These are phyloP conservation scores for Eristalis intricaria DNA, from an alignment of 2,888 invertebrate species.

Conservation along the genomic window DNA sequence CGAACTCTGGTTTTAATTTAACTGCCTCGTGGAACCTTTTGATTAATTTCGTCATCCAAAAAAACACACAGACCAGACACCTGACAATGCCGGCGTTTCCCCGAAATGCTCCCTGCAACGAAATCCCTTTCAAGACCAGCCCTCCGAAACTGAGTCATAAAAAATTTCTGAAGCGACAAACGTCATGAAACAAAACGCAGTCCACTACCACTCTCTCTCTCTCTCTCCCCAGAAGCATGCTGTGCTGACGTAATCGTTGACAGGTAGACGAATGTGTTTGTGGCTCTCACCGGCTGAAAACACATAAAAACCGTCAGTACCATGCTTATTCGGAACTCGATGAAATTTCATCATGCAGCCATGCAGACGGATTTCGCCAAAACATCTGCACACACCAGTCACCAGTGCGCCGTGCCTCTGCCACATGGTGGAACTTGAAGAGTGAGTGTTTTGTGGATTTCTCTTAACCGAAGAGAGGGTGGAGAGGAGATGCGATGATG, in stretches of 20 bases:
- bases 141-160: not conserved
- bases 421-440: constrained; percentile 35
- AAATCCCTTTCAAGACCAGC: not conserved
- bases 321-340: constrained; percentile 43
- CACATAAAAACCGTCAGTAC: not conserved
- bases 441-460: not conserved
- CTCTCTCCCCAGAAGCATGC: not conserved
- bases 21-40: not conserved
- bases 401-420: not conserved
- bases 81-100: not conserved
- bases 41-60: not conserved
- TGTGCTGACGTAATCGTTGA: not conserved
- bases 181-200: not conserved
- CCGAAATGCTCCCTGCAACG: not conserved
- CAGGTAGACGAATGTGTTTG: not conserved
- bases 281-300: not conserved
- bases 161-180: not conserved
- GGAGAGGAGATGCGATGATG: not conserved
- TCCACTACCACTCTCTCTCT: not conserved
- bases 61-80: not conserved
- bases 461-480: not conserved
- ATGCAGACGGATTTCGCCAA: not conserved
- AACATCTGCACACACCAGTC: constrained; percentile 39
- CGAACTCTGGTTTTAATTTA: not conserved
- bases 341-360: constrained; percentile 59